Evolutionary conservation across 30 jellyfish, hydroid and myxozoan genomes (phyloP).

Genomic region (Turritopsis rubra): DNA sequence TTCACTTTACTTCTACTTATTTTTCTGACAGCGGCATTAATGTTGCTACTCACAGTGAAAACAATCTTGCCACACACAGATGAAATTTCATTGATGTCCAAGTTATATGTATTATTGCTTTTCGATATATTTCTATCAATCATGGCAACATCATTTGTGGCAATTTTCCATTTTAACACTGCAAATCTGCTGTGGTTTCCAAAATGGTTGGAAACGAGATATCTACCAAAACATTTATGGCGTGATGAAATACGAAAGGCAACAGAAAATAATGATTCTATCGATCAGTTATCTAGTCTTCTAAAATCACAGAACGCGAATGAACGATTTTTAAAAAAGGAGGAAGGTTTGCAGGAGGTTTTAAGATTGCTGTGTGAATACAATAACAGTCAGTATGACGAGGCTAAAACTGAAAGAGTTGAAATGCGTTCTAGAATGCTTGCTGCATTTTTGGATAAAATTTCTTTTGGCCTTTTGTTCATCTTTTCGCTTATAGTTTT

Average conservation of each 20-base stretch:
- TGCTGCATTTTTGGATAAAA: background rate
- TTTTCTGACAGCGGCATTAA: background rate
- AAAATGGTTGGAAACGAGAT: background rate
- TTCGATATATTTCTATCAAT: background rate
- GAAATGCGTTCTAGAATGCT: background rate
- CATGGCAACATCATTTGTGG: background rate
- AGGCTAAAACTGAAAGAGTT: background rate
- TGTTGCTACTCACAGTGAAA: background rate
- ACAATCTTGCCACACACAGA: background rate
- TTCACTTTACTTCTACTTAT: background rate
- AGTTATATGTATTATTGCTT: background rate
- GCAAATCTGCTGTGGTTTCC: background rate
- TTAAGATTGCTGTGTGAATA: background rate
- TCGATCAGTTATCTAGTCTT: background rate
- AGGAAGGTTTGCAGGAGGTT: background rate
- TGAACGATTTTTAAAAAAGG: background rate
- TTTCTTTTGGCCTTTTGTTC: background rate
- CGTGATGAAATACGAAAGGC: background rate
- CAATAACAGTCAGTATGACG: background rate
- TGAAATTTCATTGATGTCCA: background rate
- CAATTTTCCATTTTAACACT: background rate
- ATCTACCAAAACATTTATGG: background rate
- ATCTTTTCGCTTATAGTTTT: background rate
- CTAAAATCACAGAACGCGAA: background rate
- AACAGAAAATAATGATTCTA: background rate